Conservation (phyloP, 2,888 invertebrate species). For the Sarcophaga variegata region DNA sequence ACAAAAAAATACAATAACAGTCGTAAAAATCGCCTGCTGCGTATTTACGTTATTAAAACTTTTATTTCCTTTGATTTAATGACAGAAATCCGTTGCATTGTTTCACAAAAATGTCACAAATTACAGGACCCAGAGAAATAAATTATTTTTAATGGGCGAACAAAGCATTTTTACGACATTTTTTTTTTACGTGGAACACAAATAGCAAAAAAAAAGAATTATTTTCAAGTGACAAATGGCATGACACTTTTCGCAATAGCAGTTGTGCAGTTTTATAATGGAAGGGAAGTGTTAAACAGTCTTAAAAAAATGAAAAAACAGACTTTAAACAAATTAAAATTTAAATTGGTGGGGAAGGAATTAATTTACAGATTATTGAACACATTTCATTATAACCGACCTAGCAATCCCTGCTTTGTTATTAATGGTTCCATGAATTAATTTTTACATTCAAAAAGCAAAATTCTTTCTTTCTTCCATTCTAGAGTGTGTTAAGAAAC, state of each 20-base stretch:
- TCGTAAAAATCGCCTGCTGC: not conserved
- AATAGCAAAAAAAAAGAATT: not conserved
- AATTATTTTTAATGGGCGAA: slow-evolving; percentile 49
- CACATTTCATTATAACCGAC: too few species aligned
- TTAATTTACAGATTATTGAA: too few species aligned
- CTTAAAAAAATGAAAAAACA: too few species aligned
- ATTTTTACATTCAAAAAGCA: too few species aligned
- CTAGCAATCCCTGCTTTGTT: too few species aligned
- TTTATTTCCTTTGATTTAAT: not conserved
- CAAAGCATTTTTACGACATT: slow-evolving; percentile 55
- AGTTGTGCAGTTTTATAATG: not conserved
- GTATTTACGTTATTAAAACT: not conserved
- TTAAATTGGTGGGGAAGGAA: too few species aligned
- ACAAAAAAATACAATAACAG: not conserved
- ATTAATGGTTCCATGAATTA: too few species aligned
- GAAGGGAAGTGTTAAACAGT: too few species aligned
- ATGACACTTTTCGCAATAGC: not conserved
- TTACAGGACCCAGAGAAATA: slow-evolving; percentile 34
- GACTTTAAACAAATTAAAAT: too few species aligned
- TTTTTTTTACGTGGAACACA: slow-evolving; percentile 9
- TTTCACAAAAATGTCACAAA: slow-evolving; percentile 3
- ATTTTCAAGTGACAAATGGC: not conserved
- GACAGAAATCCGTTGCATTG: not conserved
- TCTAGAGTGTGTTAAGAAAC: not conserved
- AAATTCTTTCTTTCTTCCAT: too few species aligned